These are phyloP conservation scores for Paedocypris sp. DNA, from an alignment of 2,113 vertebrate species.

Conservation along the genomic window DNA sequence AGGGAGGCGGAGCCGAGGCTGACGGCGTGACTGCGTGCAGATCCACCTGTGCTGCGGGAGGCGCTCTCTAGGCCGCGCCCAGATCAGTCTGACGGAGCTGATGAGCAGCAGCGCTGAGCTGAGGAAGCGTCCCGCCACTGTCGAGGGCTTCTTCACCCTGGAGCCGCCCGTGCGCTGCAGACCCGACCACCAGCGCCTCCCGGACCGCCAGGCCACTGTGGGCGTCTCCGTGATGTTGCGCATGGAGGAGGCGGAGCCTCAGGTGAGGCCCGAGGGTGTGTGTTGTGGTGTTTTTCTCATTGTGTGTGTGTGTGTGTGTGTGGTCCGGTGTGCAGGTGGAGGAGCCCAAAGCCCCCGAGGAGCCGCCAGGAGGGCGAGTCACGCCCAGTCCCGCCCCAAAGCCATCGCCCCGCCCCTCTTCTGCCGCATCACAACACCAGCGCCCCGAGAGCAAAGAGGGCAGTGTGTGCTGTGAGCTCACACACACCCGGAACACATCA, in stretches of 20 bases:
- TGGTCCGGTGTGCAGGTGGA: too few species aligned
- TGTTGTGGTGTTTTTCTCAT: too few species aligned
- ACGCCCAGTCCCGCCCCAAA: too few species aligned
- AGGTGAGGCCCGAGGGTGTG: constrained; percentile 58
- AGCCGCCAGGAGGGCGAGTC: too few species aligned
- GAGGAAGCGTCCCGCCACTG: constrained; percentile 55
- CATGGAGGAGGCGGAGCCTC: constrained; percentile 54
- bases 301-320: too few species aligned
- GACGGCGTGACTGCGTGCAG: constrained; percentile 58
- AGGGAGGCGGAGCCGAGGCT: too few species aligned
- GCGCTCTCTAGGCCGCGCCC: constrained; percentile 78
- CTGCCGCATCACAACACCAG: background rate
- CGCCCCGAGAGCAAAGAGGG: constrained; percentile 78
- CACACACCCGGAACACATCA: background rate
- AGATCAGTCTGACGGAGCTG: constrained; percentile 68
- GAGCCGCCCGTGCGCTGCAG: constrained; percentile 64
- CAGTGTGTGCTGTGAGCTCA: constrained; percentile 64
- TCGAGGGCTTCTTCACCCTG: constrained; percentile 79
- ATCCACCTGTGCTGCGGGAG: constrained; percentile 90
- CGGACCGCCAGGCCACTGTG: constrained; percentile 73
- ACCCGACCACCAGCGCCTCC: constrained; percentile 52
- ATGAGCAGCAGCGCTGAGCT: constrained; percentile 59
- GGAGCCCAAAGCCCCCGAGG: constrained; percentile 35
- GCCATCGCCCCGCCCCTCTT: constrained; percentile 12
- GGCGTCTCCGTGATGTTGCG: constrained; percentile 76